Percentiles rank a stretch among this genome's conserved stretches.
phyloP scores from a whole-genome alignment of 1,140 invertebrate genomes.

The Drosophila eugracilis region DNA sequence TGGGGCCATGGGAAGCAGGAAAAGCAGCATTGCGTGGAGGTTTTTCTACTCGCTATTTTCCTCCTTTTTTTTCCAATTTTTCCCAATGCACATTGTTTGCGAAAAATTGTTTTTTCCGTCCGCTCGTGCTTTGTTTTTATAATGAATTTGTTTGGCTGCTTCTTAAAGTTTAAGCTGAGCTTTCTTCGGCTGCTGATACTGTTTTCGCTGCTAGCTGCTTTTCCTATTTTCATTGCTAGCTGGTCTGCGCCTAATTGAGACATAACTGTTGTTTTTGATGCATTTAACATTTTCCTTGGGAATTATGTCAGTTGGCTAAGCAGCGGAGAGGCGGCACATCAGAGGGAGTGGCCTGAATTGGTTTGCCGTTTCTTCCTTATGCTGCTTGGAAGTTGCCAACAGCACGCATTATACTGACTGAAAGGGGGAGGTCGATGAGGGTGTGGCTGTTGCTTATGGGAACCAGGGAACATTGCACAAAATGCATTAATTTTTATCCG shows the following conservation, averaged over 20 bases:
- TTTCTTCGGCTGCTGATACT: slow-evolving; percentile 22
- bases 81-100: slow-evolving; percentile 53
- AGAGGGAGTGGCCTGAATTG: slow-evolving; percentile 26
- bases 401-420: slow-evolving; percentile 32
- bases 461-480: slow-evolving; percentile 14
- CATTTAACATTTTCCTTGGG: slow-evolving; percentile 73
- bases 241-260: slow-evolving; percentile 67
- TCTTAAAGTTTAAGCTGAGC: slow-evolving; percentile 35
- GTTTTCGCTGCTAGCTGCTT: slow-evolving; percentile 7
- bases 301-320: slow-evolving; percentile 73
- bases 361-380: slow-evolving; percentile 37
- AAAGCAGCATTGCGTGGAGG: slow-evolving; percentile 47
- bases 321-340: background rate
- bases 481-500: slow-evolving; percentile 3
- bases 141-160: slow-evolving; percentile 47
- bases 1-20: slow-evolving; percentile 63
- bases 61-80: slow-evolving; percentile 13
- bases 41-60: slow-evolving; percentile 17
- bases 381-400: slow-evolving; percentile 16
- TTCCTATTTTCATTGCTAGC: slow-evolving; percentile 30
- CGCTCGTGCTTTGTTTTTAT: slow-evolving; percentile 25
- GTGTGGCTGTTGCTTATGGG: slow-evolving; percentile 19
- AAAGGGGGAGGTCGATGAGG: background rate
- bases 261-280: slow-evolving; percentile 66
- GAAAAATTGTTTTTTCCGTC: slow-evolving; percentile 15